phyloP scores from a whole-genome alignment of 2,888 invertebrate genomes.

The Papilio gigon region DNA sequence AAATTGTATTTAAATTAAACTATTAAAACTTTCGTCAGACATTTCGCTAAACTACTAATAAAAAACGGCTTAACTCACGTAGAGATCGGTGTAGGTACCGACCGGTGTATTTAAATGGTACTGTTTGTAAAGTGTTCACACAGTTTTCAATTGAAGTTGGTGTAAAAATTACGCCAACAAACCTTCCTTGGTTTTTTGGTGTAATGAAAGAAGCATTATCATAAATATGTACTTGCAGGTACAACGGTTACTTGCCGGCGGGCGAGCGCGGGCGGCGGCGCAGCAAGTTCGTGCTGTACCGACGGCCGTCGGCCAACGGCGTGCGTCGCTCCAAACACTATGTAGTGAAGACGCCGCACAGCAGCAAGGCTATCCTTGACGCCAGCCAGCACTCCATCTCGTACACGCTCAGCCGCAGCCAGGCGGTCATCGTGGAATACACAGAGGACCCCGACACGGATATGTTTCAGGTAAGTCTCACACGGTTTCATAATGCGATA shows the following conservation, averaged over 20 bases:
- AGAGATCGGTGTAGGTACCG: too few species aligned
- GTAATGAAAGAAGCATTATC: too few species aligned
- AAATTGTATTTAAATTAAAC: too few species aligned
- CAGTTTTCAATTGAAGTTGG: background rate
- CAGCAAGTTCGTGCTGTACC: conserved; percentile 96
- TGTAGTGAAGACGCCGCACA: conserved; percentile 97
- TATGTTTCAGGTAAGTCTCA: conserved; percentile 98
- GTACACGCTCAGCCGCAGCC: conserved; percentile 96
- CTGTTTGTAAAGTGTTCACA: background rate
- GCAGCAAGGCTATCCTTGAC: conserved; percentile 96
- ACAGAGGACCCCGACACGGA: conserved; percentile 97
- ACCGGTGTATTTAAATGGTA: background rate
- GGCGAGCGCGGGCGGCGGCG: conserved; percentile 96
- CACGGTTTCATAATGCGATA: too few species aligned
- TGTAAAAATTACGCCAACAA: too few species aligned
- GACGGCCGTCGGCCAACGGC: conserved; percentile 93
- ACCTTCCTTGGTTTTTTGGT: too few species aligned
- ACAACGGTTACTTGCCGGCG: conserved; percentile 96
- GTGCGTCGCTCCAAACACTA: conserved; percentile 97
- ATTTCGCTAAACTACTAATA: too few species aligned
- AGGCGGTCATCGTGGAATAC: conserved; percentile 99
- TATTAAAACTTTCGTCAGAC: too few species aligned
- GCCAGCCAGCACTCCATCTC: conserved; percentile 97
- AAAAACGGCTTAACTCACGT: too few species aligned
- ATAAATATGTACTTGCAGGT: conserved; percentile 78